Base-by-base conservation (phyloP, 2,797 vertebrate genomes). In the Lutjanus argentimaculatus region DNA sequence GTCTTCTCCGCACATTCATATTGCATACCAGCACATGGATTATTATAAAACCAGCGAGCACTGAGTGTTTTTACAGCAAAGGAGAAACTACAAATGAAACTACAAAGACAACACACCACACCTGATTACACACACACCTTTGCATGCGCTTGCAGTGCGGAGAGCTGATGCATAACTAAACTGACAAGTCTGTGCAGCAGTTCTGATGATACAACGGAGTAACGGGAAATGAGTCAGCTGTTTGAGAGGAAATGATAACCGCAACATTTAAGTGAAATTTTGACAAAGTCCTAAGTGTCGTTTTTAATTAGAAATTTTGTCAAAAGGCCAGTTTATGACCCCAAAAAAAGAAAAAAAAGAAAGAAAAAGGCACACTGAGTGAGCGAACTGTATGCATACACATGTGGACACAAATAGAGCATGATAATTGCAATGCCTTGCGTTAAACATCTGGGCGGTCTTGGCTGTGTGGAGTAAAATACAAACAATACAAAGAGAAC, bases 21-120 rank as follows among this genome's bases (percentile, higher is more conserved):
- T 82, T 89, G 71, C 91, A 90, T 85, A 86, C 88, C 82, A 84
- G 70, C 86, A 85, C 87, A 72, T 77, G 80, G 83, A 91, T 90
- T 86, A 88, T 67, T 17, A 62, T 83, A 81, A 85, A 43, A 36
- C 30, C 30, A 36, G 64, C 36, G 4, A 70, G 59, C 66, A 40
- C 63, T 22, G 46, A 55, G 82, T 78, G 68, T 78, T 64, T 82
- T 62, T 68, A 75, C 71, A 21, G 40, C 21, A 40, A 61, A 45
- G 62, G 46, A 30, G 74, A 48, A 43, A 12, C 52, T 77, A 12
- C 40, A 70, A 70, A 62, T 15, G 16, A 76, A 45, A 66, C 19
- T 40, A 10, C 45, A 63, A 61, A 46, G 8, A 30, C 72, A 57
- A 78, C 30, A 59, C 72, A 55, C 51, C 76, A 59, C 51, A 68